Percentiles rank a stretch among this genome's conserved stretches.
phyloP scores from a whole-genome alignment of 2,888 invertebrate species.

The Hololepta plana region DNA sequence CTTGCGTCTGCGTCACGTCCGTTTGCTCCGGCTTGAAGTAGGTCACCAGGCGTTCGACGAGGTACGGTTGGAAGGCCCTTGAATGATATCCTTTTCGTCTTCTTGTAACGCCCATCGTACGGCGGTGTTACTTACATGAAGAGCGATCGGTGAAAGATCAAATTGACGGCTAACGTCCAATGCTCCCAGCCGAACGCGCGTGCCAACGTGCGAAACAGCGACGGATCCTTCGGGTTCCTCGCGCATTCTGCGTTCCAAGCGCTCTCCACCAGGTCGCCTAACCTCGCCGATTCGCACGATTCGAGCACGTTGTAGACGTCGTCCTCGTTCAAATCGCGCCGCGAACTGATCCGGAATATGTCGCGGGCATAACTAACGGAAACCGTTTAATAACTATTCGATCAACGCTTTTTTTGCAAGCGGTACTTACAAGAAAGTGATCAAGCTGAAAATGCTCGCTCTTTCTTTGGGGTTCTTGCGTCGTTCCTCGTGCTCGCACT shows the following conservation, averaged over 20 bases:
- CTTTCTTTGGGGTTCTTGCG: not conserved
- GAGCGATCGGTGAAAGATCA: conserved; percentile 5
- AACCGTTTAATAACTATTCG: not conserved
- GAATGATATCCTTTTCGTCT: no score
- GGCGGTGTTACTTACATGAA: conserved; percentile 7
- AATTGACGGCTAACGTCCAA: conserved; percentile 5
- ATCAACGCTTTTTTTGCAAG: not conserved
- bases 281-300: conserved; percentile 29
- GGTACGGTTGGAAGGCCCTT: conserved; percentile 42
- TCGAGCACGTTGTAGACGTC: conserved; percentile 36
- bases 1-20: conserved; percentile 29
- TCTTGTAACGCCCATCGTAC: no score
- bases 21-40: conserved; percentile 36
- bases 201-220: conserved; percentile 5
- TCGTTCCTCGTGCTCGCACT: not conserved
- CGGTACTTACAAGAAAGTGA: conserved; percentile 1
- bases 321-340: conserved; percentile 38
- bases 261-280: conserved; percentile 26
- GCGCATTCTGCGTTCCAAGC: no score
- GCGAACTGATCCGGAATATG: conserved; percentile 43
- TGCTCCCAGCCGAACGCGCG: conserved; percentile 8
- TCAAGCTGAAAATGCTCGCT: not conserved
- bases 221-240: no score
- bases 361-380: no score
- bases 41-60: conserved; percentile 41